A percentile compares a stretch with the other conserved stretches of the same genome.
These are phyloP conservation scores for Syngnathus typhle DNA, from an alignment of 2,113 vertebrate species.

Conservation along the genomic window DNA sequence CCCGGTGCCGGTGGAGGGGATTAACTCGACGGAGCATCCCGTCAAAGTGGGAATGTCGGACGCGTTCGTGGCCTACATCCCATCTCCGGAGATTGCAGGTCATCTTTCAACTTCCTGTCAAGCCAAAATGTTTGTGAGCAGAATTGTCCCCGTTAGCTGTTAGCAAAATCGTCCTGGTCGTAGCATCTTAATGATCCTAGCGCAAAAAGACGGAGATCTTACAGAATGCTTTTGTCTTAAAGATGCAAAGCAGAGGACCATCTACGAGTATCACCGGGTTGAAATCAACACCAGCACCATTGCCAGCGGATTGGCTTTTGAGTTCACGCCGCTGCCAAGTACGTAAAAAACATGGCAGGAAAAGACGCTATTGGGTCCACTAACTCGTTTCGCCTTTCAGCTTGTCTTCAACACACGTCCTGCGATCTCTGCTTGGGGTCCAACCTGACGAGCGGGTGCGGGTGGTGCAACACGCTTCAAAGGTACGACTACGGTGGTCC, in stretches of 20 bases:
- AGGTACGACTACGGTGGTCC: slow-evolving; percentile 65
- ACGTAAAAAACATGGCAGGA: slow-evolving; percentile 52
- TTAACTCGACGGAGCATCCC: slow-evolving; percentile 85
- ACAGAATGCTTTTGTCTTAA: slow-evolving; percentile 4
- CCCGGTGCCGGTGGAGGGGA: slow-evolving; percentile 77
- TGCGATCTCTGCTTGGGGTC: slow-evolving; percentile 80
- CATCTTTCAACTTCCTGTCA: slow-evolving; percentile 37
- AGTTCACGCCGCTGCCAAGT: slow-evolving; percentile 89
- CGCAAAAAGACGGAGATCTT: too few relatives aligned
- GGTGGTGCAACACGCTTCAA: slow-evolving; percentile 91
- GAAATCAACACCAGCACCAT: slow-evolving; percentile 82
- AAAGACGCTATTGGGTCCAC: neutral
- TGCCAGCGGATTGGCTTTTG: slow-evolving; percentile 75
- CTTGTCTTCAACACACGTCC: slow-evolving; percentile 84
- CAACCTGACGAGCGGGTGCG: slow-evolving; percentile 79
- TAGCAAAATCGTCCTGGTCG: too few relatives aligned
- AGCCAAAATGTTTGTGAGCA: neutral
- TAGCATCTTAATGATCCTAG: too few relatives aligned
- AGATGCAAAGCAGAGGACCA: slow-evolving; percentile 78
- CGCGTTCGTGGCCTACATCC: slow-evolving; percentile 82
- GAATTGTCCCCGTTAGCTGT: too few relatives aligned
- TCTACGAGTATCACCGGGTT: slow-evolving; percentile 92
- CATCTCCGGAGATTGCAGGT: slow-evolving; percentile 73
- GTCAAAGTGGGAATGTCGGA: slow-evolving; percentile 93
- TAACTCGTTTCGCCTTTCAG: slow-evolving; percentile 54